Evolutionary conservation across 2,797 vertebrate species (phyloP).

Genomic region (Notolabrus celidotus): DNA sequence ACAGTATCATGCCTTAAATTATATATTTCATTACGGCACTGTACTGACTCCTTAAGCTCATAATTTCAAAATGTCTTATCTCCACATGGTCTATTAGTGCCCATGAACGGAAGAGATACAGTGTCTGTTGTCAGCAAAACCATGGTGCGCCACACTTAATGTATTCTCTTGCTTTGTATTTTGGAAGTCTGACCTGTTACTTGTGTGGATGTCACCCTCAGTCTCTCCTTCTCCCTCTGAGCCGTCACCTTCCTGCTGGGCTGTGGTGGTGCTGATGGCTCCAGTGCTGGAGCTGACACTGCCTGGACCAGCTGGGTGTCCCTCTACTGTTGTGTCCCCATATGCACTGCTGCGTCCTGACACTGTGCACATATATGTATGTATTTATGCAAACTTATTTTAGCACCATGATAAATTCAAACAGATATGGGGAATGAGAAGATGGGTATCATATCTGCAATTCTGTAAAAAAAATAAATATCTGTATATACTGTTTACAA

Average conservation of each 20-base stretch:
- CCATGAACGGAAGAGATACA: too few relatives aligned
- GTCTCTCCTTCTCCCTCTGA: constrained; percentile 96
- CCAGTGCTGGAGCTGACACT: constrained; percentile 98
- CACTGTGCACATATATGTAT: constrained; percentile 80
- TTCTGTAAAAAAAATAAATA: neutral
- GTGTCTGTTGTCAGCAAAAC: neutral
- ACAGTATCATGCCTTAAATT: too few relatives aligned
- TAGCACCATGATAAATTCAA: neutral
- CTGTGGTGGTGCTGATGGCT: constrained; percentile 96
- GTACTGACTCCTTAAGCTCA: too few relatives aligned
- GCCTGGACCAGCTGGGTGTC: constrained; percentile 94
- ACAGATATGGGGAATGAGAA: neutral
- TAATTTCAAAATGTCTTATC: too few relatives aligned
- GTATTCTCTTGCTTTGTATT: neutral
- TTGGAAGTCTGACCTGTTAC: constrained; percentile 89
- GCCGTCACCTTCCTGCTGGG: constrained; percentile 98
- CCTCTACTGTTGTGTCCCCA: constrained; percentile 93
- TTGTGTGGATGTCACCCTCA: constrained; percentile 95
- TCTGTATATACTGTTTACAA: too few relatives aligned
- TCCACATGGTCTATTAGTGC: too few relatives aligned
- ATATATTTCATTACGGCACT: too few relatives aligned
- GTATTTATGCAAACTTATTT: neutral
- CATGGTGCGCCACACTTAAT: neutral
- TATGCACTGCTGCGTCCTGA: constrained; percentile 98
- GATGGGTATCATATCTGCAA: neutral